Base-by-base conservation (phyloP, 2,113 vertebrate genomes). In the Pelusios castaneus region DNA sequence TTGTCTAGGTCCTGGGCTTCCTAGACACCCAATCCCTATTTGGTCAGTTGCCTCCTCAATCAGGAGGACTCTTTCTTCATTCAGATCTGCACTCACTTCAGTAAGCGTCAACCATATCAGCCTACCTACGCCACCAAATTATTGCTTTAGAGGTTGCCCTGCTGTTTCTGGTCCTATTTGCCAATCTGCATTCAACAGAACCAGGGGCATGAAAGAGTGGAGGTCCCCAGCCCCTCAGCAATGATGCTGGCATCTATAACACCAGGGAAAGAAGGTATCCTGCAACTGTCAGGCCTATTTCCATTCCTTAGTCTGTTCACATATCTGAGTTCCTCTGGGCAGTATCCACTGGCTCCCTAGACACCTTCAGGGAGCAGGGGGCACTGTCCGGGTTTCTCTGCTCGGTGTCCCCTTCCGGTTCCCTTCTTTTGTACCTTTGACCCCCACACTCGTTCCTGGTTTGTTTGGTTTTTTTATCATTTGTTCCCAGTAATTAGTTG, bases 101-200 rank as follows among this genome's bases (percentile, higher is more conserved):
- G 49, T 31, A 45, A 8, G 29, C 5, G 56, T 47, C 41, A 83
- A 54, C 38, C 4, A 55, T 6, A 22, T 3, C 0, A 0, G 75
- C 9, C 76, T 6, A 29, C 7, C 19, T 56, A 51, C 47, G 60
- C 21, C 29, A 54, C 16, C 12, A 76, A 52, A 5, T 14, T 7
- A 10, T 11, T 63, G 76, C 84, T 45, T 16, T 27, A 67, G 60
- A 34, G 29, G 17, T 51, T 80, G 41, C 58, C 60, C 63, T 51
- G 34, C 13, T 25, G 19, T 3, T 43, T n/a, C 0, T 1, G 1
- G 0, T 0, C 84, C 73, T 63, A 38, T 51, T 31, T 91, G 79
- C 4, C 11, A 24, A 8, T 10, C 55, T 60, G 34, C 51, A 75
- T 17, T 67, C 60, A 54, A 7, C 78, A 45, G 16, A 34, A 10